These are phyloP conservation scores for Botrylloides violaceus DNA, from an alignment of 23 tunicate genomes.

Conservation along the genomic window DNA sequence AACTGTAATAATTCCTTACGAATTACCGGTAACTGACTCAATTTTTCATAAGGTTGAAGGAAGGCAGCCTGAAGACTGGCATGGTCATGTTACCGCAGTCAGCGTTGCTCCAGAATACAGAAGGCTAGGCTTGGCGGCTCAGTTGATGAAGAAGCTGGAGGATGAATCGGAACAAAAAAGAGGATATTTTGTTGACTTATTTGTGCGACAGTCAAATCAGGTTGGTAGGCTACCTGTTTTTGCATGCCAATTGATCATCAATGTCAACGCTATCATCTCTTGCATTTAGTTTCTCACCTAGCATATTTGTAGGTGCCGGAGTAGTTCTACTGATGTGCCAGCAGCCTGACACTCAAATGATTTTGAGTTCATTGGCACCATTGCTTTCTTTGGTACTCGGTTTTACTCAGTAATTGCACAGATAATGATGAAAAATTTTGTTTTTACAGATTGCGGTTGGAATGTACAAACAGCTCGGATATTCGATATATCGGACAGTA, in stretches of 20 bases:
- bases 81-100: constrained; percentile 98
- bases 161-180: constrained; percentile 90
- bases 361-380: too few species aligned
- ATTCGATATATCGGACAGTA: constrained; percentile 53
- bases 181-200: constrained; percentile 83
- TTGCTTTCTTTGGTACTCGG: too few species aligned
- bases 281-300: too few species aligned
- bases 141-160: constrained; percentile 79
- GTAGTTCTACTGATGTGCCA: too few species aligned
- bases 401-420: too few species aligned
- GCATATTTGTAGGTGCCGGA: background rate
- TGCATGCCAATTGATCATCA: too few species aligned
- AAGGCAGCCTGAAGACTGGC: constrained; percentile 81
- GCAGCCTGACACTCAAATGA: too few species aligned
- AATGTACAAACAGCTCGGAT: constrained; percentile 24
- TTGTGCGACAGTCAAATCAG: constrained; percentile 88
- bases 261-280: too few species aligned
- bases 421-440: background rate
- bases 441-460: constrained; percentile 27
- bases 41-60: constrained; percentile 60
- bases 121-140: constrained; percentile 73
- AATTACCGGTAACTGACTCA: background rate
- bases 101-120: constrained; percentile 80
- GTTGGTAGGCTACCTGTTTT: constrained; percentile 29
- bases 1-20: background rate